Evolutionary conservation across 1,140 invertebrate genomes (phyloP).

Genomic region (Drosophila bocqueti): DNA sequence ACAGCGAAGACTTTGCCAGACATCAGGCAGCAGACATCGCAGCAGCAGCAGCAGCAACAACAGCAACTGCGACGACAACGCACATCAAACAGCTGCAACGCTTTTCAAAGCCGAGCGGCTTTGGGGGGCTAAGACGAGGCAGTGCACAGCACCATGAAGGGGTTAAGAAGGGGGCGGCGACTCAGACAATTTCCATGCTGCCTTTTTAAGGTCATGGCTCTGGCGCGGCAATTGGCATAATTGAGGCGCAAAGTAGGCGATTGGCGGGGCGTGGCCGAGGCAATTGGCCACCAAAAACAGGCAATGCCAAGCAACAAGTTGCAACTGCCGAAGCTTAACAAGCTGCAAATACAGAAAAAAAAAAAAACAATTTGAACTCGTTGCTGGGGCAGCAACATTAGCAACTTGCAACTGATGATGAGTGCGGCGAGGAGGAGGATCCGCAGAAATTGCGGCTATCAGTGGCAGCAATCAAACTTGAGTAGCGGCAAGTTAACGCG

Average conservation of each 20-base stretch:
- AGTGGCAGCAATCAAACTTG: slow-evolving; percentile 32
- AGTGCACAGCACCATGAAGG: slow-evolving; percentile 1
- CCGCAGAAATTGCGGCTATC: slow-evolving; percentile 10
- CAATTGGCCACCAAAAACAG: slow-evolving; percentile 52
- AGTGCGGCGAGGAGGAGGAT: neutral
- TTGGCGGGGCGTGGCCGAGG: slow-evolving; percentile 51
- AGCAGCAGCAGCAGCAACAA: slow-evolving; percentile 5
- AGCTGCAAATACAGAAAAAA: neutral
- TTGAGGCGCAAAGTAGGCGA: slow-evolving; percentile 78
- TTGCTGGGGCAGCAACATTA: slow-evolving; percentile 25
- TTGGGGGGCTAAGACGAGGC: slow-evolving; percentile 6
- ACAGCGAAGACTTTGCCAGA: slow-evolving; percentile 35
- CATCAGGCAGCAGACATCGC: slow-evolving; percentile 16
- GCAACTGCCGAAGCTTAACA: slow-evolving; percentile 38
- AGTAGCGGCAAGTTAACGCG: slow-evolving; percentile 19
- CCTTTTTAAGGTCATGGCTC: slow-evolving; percentile 82
- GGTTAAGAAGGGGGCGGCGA: slow-evolving; percentile 15
- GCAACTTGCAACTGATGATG: slow-evolving; percentile 20
- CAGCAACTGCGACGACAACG: slow-evolving; percentile 34
- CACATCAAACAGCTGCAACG: slow-evolving; percentile 69
- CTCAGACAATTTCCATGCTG: slow-evolving; percentile 80
- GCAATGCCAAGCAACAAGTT: slow-evolving; percentile 60
- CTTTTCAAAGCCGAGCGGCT: slow-evolving; percentile 26
- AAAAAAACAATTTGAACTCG: slow-evolving; percentile 20
- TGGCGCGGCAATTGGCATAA: slow-evolving; percentile 76